Base-by-base conservation (phyloP, 1,140 invertebrate genomes). In the Epicauta chinensis region DNA sequence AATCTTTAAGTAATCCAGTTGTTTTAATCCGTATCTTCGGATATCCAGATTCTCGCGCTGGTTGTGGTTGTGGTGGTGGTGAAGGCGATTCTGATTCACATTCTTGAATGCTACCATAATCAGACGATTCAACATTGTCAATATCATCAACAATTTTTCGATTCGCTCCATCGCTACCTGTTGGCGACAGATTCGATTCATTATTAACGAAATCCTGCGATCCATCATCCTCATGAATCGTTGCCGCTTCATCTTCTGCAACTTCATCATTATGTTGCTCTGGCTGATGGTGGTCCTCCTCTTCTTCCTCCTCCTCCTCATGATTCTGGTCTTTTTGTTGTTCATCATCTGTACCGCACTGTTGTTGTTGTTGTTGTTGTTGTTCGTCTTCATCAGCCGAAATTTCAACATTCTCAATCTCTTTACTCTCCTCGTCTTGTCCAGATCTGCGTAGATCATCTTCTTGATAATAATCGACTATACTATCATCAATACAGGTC, bases 1-100 rank as follows among this genome's bases (percentile, higher is more conserved):
- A 52, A 50, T 68, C 66, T 49, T 66, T 66, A 2, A 68, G 58
- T 32, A 68, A 49, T 30, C 66, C 66, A 2, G 64, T 66, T 6
- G 64, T 65, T 44, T 66, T 68, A 11, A 68, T 66, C 31, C 65
- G 53, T 15, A 68, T 66, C 36, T 68, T 68, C n/a, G 66, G 66
- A 53, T 61, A 67, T 13, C 65, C 63, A 4, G 55, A 37, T 2
- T 59, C 59, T 7, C n/a, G n/a, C n/a, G 61, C 59, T 9, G 62
- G 62, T 52, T 65, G 60, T 1, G 63, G 61, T n/a, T n/a, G n/a
- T n/a, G n/a, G n/a, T n/a, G n/a, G n/a, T n/a, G n/a, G n/a, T n/a
- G n/a, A n/a, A 2, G 64, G 62, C 5, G 65, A 63, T 3, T 61
- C 65, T 6, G 64, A 60, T 47, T 66, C 63, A 3, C 60, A 61